A percentile compares a stretch with the other conserved stretches of the same genome.
These are phyloP conservation scores for Ectobius pallidus DNA, from an alignment of 2,888 invertebrate species.

Conservation along the genomic window DNA sequence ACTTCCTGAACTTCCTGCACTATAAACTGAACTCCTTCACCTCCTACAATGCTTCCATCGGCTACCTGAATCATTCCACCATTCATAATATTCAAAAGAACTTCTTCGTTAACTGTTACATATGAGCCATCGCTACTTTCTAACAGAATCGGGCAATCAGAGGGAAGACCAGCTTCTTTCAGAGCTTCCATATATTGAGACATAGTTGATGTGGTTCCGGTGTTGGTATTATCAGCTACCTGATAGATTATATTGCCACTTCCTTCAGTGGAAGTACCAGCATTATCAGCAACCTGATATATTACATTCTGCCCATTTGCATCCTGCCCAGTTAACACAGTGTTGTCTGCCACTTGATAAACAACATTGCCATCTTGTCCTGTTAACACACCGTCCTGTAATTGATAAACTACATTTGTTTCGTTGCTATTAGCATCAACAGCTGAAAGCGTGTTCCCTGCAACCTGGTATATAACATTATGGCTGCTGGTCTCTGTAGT, in stretches of 20 bases:
- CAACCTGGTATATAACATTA: constrained; percentile 35
- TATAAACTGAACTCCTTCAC: constrained; percentile 38
- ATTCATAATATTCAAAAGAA: constrained; percentile 52
- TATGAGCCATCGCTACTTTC: constrained; percentile 69
- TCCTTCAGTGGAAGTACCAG: constrained; percentile 19
- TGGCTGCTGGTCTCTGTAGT: constrained; percentile 12
- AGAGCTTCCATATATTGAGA: constrained; percentile 48
- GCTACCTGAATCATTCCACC: constrained; percentile 45
- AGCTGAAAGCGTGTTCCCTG: constrained; percentile 15
- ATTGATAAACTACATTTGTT: constrained; percentile 20
- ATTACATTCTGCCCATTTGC: constrained; percentile 26
- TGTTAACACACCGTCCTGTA: not conserved
- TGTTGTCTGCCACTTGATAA: constrained; percentile 28
- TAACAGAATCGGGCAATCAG: constrained; percentile 63
- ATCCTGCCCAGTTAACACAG: constrained; percentile 29
- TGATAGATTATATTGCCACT: constrained; percentile 39
- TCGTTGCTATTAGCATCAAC: constrained; percentile 23
- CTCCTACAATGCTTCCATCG: constrained; percentile 38
- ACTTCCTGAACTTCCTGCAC: constrained; percentile 35
- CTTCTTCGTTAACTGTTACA: constrained; percentile 68
- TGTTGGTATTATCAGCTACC: constrained; percentile 25
- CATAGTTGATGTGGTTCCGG: constrained; percentile 15
- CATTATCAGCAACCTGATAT: constrained; percentile 37
- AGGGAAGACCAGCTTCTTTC: constrained; percentile 52
- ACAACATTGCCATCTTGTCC: constrained; percentile 26